A percentile compares a stretch with the other conserved stretches of the same genome.
phyloP scores from a whole-genome alignment of 30 jellyfish, hydroid and myxozoan species.

The Cassiopea andromeda region DNA sequence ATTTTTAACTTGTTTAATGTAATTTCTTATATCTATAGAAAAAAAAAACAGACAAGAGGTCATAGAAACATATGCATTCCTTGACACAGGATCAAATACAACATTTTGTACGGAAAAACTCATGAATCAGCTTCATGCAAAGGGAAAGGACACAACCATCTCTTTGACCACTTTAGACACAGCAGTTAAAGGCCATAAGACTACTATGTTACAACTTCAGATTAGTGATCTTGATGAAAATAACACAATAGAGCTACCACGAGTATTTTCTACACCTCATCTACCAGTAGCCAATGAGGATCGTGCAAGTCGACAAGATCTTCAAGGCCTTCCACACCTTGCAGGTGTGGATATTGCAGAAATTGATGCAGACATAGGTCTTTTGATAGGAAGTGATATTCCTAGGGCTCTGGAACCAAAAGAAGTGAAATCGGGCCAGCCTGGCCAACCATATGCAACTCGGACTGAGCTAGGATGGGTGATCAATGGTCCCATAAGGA shows the following conservation, averaged over 20 bases:
- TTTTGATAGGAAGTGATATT: conserved; percentile 22
- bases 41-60: not conserved
- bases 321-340: conserved; percentile 19
- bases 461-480: conserved; percentile 45
- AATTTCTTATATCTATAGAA: too few species aligned
- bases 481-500: conserved; percentile 36
- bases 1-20: too few species aligned
- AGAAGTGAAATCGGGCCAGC: conserved; percentile 9
- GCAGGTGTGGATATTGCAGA: conserved; percentile 26
- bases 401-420: conserved; percentile 36
- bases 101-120: conserved; percentile 35
- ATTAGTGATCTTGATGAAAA: conserved; percentile 13
- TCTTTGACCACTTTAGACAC: conserved; percentile 20
- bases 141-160: conserved; percentile 12
- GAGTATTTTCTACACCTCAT: conserved; percentile 24
- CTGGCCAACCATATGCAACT: conserved; percentile 34
- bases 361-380: not conserved
- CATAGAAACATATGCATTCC: conserved; percentile 36
- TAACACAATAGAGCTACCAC: conserved; percentile 14
- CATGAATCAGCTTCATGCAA: conserved; percentile 1
- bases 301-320: conserved; percentile 25
- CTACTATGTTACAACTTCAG: not conserved
- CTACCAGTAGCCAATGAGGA: conserved; percentile 28
- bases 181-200: not conserved
- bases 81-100: conserved; percentile 46